Evolutionary conservation across 2,113 vertebrate species (phyloP).

Genomic region (Protomyctophum bolini): DNA sequence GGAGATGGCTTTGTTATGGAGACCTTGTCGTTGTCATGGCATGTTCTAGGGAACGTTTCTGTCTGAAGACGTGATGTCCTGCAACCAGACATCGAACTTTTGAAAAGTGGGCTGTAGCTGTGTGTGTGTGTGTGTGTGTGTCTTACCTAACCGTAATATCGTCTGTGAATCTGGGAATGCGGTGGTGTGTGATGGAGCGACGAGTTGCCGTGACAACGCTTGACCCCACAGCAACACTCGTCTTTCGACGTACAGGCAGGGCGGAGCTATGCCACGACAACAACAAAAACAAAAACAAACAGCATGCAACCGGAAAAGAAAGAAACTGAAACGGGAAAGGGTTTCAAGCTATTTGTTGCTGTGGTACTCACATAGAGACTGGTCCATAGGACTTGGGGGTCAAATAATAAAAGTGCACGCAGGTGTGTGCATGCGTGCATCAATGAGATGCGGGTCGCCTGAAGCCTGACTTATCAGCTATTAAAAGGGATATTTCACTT

Average conservation of each 20-base stretch:
- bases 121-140: constrained; percentile 5
- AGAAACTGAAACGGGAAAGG: constrained; percentile 12
- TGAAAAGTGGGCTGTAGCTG: constrained; percentile 1
- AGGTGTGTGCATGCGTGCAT: neutral
- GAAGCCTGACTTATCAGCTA: too few relatives aligned
- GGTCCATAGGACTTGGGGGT: neutral
- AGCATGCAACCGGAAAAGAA: constrained; percentile 49
- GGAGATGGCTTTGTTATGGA: constrained; percentile 20
- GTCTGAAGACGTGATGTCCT: neutral
- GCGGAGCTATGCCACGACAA: constrained; percentile 73
- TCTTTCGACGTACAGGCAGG: constrained; percentile 84
- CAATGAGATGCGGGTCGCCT: too few relatives aligned
- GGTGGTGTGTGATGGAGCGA: constrained; percentile 64
- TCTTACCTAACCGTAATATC: constrained; percentile 81
- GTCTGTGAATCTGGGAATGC: constrained; percentile 74
- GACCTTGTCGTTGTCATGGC: constrained; percentile 11
- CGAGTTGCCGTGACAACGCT: constrained; percentile 49
- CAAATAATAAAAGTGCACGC: neutral
- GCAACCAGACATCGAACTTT: neutral
- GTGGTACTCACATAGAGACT: constrained; percentile 35
- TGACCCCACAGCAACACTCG: constrained; percentile 75
- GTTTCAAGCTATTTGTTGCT: constrained; percentile 9
- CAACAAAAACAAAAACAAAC: constrained; percentile 23
- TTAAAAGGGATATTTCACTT: too few relatives aligned
- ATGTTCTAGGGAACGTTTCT: constrained; percentile 6